A percentile compares a stretch with the other conserved stretches of the same genome.
These are phyloP conservation scores for Lethenteron reissneri DNA, from an alignment of 2,113 vertebrate species.

Conservation along the genomic window DNA sequence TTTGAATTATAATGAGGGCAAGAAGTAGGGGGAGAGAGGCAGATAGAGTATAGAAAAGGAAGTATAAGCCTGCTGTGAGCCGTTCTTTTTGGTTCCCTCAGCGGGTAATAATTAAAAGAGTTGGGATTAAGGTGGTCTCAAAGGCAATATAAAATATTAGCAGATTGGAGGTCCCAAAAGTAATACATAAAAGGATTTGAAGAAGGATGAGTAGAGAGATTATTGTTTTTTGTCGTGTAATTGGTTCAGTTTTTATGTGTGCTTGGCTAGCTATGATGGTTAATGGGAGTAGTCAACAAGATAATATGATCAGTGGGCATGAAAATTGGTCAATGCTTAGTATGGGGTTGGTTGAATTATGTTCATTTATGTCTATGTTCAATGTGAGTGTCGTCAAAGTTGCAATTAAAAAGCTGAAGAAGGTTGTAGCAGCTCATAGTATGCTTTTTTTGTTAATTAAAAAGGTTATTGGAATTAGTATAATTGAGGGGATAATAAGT, in stretches of 20 bases:
- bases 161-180: background rate
- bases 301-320: background rate
- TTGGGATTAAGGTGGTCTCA: too few relatives aligned
- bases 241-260: constrained; percentile 6
- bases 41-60: constrained; percentile 15
- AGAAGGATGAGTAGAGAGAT: constrained; percentile 6
- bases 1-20: background rate
- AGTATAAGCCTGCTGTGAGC: constrained; percentile 11
- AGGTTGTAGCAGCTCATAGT: background rate
- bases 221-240: constrained; percentile 6
- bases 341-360: background rate
- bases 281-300: constrained; percentile 7
- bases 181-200: constrained; percentile 8
- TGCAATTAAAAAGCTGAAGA: constrained; percentile 1
- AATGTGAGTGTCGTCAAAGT: background rate
- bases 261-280: constrained; percentile 10
- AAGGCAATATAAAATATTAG: too few relatives aligned
- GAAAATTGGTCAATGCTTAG: constrained; percentile 8
- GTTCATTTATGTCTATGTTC: background rate
- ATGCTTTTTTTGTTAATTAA: background rate
- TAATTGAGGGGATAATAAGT: constrained; percentile 8
- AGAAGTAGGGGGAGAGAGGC: constrained; percentile 9
- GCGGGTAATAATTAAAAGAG: too few relatives aligned
- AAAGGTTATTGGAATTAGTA: too few relatives aligned
- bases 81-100: too few relatives aligned